Conservation (phyloP, 2,888 invertebrate species). For the Seira ritae region DNA sequence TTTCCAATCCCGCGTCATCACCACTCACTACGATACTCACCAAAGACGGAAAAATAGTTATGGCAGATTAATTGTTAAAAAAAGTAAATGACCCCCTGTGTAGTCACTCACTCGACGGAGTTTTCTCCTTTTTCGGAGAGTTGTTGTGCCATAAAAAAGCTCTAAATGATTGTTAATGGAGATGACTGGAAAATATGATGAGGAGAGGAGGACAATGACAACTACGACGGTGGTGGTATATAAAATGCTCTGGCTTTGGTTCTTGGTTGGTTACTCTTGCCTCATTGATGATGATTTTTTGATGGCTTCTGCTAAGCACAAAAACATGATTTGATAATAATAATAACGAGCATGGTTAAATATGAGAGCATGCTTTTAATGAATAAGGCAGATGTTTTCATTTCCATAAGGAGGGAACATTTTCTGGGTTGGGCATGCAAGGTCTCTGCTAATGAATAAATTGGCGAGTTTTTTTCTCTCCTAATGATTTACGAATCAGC, state of each 20-base stretch:
- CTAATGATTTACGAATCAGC: constrained; percentile 29
- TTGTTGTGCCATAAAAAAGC: constrained; percentile 31
- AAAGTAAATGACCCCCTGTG: constrained; percentile 58
- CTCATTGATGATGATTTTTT: background rate
- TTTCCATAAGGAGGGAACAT: constrained; percentile 16
- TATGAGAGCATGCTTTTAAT: constrained; percentile 31
- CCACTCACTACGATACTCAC: too few species aligned
- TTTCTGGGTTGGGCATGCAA: too few species aligned
- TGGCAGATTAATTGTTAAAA: constrained; percentile 54
- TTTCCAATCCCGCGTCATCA: too few species aligned
- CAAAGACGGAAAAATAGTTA: constrained; percentile 26
- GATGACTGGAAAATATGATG: background rate
- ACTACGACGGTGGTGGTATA: constrained; percentile 21
- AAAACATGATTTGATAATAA: background rate
- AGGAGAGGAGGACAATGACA: constrained; percentile 44
- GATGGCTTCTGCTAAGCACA: constrained; percentile 32
- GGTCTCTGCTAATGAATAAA: constrained; percentile 14
- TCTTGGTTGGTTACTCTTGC: background rate
- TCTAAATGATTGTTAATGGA: background rate
- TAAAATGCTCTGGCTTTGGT: constrained; percentile 22
- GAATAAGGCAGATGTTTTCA: constrained; percentile 58
- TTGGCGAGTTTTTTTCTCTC: constrained; percentile 54
- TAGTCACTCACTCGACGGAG: constrained; percentile 37
- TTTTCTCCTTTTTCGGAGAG: constrained; percentile 19
- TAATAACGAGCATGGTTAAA: background rate